Evolutionary conservation across 2,797 vertebrate genomes (phyloP), one percentile per base, ranked within the genome.

Genomic region (Enteromius trimaculatus): DNA sequence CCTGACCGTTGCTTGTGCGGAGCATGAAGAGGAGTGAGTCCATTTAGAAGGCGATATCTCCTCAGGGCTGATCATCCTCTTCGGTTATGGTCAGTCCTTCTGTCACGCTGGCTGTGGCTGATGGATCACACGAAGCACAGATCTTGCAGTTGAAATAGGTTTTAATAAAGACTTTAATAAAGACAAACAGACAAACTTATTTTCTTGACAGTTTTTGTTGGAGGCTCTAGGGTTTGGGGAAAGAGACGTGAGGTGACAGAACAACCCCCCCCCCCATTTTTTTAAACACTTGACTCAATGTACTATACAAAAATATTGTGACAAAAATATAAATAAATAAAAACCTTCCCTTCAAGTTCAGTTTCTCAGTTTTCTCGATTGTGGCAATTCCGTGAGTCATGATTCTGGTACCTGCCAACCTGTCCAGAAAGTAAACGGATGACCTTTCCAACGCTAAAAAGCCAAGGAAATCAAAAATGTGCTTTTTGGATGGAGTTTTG

Each of bases 361-460:
- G 47, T 47, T 34, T 71, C 26, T 58, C 10, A 31, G 37, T 44
- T 58, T 29, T 53, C 10, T 58, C 0, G 26, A 71, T 47, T 49
- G 65, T 55, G 79, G 34, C 2, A 23, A 21, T 70, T 70, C 5
- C 55, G 3, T 80, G 49, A 70, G 37, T 42, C 23, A 29, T 42
- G 69, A 64, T 53, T 58, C n/a, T 58, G 21, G 13, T 7, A 26
- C 26, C 60, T 66, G 60, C 42, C 58, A 81, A 19, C 13, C 42
- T 17, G n/a, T 21, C 16, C 14, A 75, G 14, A 75, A 75, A 75
- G 6, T 37, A 55, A 75, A 75, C 0, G 14, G 5, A 49, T 81
- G 80, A 81, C 70, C 80, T 81, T 81, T 74, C 29, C 34, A 47
- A 49, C 10, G 2, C 26, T 7, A 8, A 81, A 58, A 64, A 53